Conservation (phyloP, 92 coral and sea anemone species). For the Palythoa grandiflora region DNA sequence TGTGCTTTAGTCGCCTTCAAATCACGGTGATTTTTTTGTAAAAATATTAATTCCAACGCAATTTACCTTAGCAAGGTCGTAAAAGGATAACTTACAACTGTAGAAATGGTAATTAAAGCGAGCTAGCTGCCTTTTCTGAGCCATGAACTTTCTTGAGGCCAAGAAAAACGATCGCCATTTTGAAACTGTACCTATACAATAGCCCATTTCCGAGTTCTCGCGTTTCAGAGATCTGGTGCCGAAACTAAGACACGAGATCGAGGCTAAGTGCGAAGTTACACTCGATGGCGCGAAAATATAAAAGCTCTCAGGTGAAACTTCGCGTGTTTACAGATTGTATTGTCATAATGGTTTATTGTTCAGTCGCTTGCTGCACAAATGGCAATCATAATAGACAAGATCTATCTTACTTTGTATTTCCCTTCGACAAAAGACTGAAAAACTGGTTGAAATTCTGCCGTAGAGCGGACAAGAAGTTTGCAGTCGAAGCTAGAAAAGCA, state of each 20-base stretch:
- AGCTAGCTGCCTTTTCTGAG: too few relatives aligned
- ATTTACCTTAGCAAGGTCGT: too few relatives aligned
- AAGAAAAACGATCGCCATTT: too few relatives aligned
- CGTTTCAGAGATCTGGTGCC: neutral
- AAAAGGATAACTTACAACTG: too few relatives aligned
- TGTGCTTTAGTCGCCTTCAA: too few relatives aligned
- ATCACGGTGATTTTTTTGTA: too few relatives aligned
- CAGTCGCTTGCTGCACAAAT: conserved; percentile 43
- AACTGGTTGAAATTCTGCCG: neutral
- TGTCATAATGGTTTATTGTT: conserved; percentile 21
- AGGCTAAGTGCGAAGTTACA: neutral
- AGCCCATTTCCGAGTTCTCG: neutral
- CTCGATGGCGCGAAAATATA: neutral
- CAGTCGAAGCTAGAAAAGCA: conserved; percentile 8
- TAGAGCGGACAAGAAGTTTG: neutral
- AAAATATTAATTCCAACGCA: too few relatives aligned
- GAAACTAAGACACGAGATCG: neutral
- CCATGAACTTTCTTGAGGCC: too few relatives aligned
- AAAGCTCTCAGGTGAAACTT: neutral
- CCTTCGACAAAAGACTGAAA: neutral
- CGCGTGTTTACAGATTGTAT: neutral
- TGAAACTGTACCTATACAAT: too few relatives aligned
- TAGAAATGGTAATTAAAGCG: too few relatives aligned
- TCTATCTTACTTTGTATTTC: conserved; percentile 1
- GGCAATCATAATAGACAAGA: conserved; percentile 3